phyloP scores from a whole-genome alignment of 2,113 vertebrate species.

The Tonatia bakeri region DNA sequence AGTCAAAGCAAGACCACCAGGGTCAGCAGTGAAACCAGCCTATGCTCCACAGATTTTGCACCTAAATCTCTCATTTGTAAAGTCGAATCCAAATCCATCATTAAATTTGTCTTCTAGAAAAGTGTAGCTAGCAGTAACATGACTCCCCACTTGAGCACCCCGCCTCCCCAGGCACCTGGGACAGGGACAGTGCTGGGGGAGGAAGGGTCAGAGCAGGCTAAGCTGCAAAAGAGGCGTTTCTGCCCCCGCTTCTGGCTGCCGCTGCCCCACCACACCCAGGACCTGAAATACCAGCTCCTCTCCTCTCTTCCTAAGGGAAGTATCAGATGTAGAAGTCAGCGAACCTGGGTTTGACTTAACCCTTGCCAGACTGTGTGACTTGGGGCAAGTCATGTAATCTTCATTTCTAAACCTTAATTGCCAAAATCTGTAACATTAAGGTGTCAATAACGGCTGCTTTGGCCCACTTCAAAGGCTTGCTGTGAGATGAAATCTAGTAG shows the following conservation, averaged over 20 bases:
- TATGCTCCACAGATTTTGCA: background rate
- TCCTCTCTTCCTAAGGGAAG: background rate
- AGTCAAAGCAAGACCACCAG: background rate
- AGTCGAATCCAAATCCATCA: background rate
- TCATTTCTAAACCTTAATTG: background rate
- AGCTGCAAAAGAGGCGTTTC: background rate
- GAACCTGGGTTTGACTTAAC: background rate
- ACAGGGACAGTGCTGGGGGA: too few species aligned
- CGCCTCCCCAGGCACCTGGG: accelerated
- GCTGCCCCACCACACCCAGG: background rate
- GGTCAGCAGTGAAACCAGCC: background rate
- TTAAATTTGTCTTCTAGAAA: background rate
- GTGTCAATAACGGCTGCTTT: background rate
- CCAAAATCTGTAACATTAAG: background rate
- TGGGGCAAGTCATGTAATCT: background rate
- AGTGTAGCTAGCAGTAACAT: background rate
- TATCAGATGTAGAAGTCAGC: background rate
- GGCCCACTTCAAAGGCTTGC: background rate
- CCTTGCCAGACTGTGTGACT: background rate
- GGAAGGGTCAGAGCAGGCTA: background rate
- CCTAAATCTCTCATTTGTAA: background rate
- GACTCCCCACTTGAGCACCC: too few species aligned
- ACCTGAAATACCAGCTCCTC: background rate
- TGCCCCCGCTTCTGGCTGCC: background rate
- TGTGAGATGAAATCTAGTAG: background rate